Evolutionary conservation across 1,140 invertebrate genomes (phyloP), one percentile per base, ranked within the genome.

Genomic region (Camponotus floridanus): DNA sequence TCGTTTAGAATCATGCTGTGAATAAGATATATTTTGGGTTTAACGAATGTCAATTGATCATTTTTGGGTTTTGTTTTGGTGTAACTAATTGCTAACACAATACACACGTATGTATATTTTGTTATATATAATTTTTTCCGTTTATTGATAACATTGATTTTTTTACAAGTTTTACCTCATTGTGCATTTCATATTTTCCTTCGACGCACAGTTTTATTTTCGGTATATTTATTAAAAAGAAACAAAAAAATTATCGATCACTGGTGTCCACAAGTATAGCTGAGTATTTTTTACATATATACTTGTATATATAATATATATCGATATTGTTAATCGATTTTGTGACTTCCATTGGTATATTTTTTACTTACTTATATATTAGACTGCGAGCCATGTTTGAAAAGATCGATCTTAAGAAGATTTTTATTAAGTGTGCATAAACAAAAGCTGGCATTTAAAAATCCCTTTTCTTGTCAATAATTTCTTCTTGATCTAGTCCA

Each of bases 181-280:
- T 62, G 36, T 85, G 76, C 85, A 74, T 70, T 76, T 85, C 39
- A 65, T 71, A 80, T 74, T 85, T 74, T 62, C 9, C 39, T 86
- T 9, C 36, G 11, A 85, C 13, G 57, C 18, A 76, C 33, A 67
- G 59, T 73, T 86, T 85, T 59, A 13, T 83, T 76, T 87, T n/a
- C 26, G 55, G 83, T 45, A 74, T 57, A 70, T 84, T 88, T 76
- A 65, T 36, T 62, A 70, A 61, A 84, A 61, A 87, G 61, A 42
- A 83, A 73, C 26, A 79, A 78, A 83, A 86, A 13, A 86, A 88
- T 89, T 79, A 87, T 42, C 73, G 71, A 76, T 91, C 74, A 92
- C 88, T 93, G 93, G 93, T 94, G 94, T 94, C 93, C 94, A 94
- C 93, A 91, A 59, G 84, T 91, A 92, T 93, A 94, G 93, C 93